A percentile compares a stretch with the other conserved stretches of the same genome.
Conservation (phyloP, 1,140 invertebrate species). For the Coelopa frigida region DNA sequence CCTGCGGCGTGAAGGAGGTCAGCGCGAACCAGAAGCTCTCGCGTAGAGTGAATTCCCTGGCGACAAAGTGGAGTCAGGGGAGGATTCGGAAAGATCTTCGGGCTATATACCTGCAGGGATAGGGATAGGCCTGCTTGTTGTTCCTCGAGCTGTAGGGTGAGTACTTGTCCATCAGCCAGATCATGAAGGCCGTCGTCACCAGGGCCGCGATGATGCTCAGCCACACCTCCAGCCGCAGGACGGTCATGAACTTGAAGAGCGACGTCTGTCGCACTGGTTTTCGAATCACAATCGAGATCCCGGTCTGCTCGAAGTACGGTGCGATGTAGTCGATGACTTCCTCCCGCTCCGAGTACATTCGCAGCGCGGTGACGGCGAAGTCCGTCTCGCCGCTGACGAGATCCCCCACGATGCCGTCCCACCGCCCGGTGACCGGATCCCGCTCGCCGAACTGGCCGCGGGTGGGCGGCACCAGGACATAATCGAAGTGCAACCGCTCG, state of each 20-base stretch:
- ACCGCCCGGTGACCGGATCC: conserved; percentile 60
- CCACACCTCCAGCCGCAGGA: conserved; percentile 80
- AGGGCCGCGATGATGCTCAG: conserved; percentile 77
- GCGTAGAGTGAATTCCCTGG: conserved; percentile 74
- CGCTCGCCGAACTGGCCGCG: conserved; percentile 67
- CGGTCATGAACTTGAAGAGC: conserved; percentile 89
- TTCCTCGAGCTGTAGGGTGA: conserved; percentile 83
- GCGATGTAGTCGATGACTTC: conserved; percentile 89
- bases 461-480: conserved; percentile 67
- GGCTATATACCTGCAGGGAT: conserved; percentile 62
- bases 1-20: conserved; percentile 86
- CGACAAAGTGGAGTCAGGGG: no score
- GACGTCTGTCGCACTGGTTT: conserved; percentile 76
- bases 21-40: conserved; percentile 92
- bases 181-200: conserved; percentile 74
- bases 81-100: background rate
- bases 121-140: conserved; percentile 71
- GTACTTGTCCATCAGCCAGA: conserved; percentile 83
- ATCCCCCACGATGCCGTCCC: conserved; percentile 87
- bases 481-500: conserved; percentile 78
- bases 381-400: conserved; percentile 82
- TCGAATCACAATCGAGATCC: conserved; percentile 78
- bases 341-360: conserved; percentile 88
- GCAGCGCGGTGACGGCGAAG: conserved; percentile 74
- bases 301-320: conserved; percentile 84